A percentile compares a stretch with the other conserved stretches of the same genome.
Conservation (phyloP, 2,888 invertebrate species). For the Xestoiulus laeticollis region DNA sequence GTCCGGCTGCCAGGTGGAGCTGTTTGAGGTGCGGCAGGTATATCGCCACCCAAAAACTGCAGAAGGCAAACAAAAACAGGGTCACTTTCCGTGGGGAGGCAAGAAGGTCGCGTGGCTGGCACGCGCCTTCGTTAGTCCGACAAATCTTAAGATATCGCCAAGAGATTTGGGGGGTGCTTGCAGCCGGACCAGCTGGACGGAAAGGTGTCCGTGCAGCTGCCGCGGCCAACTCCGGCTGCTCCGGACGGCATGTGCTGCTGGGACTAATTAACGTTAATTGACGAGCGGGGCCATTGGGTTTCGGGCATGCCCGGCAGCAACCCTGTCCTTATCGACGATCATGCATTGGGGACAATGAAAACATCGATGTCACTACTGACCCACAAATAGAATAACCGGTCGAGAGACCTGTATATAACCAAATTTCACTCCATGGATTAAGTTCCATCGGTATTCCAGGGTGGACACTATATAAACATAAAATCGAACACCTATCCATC, state of each 20-base stretch:
- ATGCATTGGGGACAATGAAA: neutral
- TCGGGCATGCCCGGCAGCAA: neutral
- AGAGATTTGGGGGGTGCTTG: neutral
- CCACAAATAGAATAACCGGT: too few species aligned
- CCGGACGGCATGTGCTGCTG: neutral
- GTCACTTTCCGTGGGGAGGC: neutral
- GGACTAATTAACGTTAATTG: neutral
- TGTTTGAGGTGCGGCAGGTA: neutral
- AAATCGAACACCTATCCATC: too few species aligned
- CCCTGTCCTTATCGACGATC: neutral
- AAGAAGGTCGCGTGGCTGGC: neutral
- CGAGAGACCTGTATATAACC: too few species aligned
- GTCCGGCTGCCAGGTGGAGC: neutral
- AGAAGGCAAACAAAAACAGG: neutral
- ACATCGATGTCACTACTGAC: too few species aligned
- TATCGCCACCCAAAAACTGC: too few species aligned
- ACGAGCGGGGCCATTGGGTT: neutral
- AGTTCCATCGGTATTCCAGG: too few species aligned
- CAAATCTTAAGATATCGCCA: neutral
- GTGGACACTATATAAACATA: too few species aligned
- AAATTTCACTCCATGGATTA: too few species aligned
- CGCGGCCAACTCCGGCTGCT: neutral
- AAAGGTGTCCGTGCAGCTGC: neutral
- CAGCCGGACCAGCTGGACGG: neutral
- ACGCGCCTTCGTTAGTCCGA: neutral